Percentiles rank a stretch among this genome's conserved stretches.
phyloP scores from a whole-genome alignment of 2,797 vertebrate species.

The Limnodromus scolopaceus region DNA sequence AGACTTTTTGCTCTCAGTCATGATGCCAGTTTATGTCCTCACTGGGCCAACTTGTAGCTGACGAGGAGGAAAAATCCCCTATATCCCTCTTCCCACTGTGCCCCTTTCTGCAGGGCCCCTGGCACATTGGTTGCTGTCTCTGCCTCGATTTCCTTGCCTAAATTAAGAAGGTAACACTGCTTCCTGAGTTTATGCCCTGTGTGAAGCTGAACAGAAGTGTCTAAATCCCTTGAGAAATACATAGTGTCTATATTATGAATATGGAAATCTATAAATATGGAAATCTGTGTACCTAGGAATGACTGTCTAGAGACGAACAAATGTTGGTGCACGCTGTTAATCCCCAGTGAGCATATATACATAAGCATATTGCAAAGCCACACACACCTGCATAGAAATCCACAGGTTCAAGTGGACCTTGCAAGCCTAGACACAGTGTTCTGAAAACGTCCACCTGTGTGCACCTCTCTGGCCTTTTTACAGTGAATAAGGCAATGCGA shows the following conservation, averaged over 20 bases:
- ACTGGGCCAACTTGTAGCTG: background rate
- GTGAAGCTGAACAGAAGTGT: background rate
- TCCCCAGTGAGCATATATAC: background rate
- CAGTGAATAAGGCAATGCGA: background rate
- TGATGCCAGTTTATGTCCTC: background rate
- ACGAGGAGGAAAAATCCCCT: background rate
- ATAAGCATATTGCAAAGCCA: background rate
- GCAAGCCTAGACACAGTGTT: background rate
- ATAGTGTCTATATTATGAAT: background rate
- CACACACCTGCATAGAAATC: background rate
- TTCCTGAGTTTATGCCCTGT: background rate
- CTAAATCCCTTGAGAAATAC: background rate
- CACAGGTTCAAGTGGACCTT: background rate
- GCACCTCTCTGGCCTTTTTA: background rate
- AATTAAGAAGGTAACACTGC: background rate
- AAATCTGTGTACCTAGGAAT: background rate
- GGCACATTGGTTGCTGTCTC: background rate
- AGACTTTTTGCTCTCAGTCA: background rate
- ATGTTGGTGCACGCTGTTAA: background rate
- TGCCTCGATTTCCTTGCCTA: background rate
- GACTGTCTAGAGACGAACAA: background rate
- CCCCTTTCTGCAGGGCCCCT: background rate
- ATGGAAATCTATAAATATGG: background rate
- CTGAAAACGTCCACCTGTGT: background rate
- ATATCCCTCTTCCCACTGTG: background rate